Conservation (phyloP, 2,888 invertebrate species). For the Platycheirus rosarum region DNA sequence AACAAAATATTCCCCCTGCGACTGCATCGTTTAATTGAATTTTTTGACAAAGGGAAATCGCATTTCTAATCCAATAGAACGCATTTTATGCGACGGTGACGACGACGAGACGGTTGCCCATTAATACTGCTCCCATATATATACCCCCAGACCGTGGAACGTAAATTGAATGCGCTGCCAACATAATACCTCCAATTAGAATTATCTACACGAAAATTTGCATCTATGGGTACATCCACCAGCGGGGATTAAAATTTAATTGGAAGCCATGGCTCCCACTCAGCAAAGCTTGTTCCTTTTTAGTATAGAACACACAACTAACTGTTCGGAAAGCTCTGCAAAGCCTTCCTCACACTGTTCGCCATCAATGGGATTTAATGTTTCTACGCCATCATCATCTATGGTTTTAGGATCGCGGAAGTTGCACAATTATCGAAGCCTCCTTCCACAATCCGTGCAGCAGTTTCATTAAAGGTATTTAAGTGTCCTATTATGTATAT, state of each 20-base stretch:
- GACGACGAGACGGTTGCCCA: not conserved
- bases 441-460: conserved; percentile 21
- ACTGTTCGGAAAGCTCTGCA: not conserved
- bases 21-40: conserved; percentile 62
- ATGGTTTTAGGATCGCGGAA: conserved; percentile 19
- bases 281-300: not conserved
- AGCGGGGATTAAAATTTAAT: conserved; percentile 68
- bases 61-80: conserved; percentile 64
- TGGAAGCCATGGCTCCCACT: conserved; percentile 51
- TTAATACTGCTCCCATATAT: conserved; percentile 36
- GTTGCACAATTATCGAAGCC: conserved; percentile 54
- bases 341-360: conserved; percentile 12
- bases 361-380: conserved; percentile 36
- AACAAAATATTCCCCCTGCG: conserved; percentile 14
- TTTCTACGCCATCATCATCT: conserved; percentile 10
- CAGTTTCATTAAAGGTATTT: conserved; percentile 63
- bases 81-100: conserved; percentile 33
- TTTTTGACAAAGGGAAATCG: conserved; percentile 67
- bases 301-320: not conserved
- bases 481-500: conserved; percentile 40
- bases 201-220: conserved; percentile 68
- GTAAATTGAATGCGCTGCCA: conserved; percentile 68
- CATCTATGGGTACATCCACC: conserved; percentile 40
- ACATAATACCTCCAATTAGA: conserved; percentile 72
- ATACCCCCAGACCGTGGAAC: conserved; percentile 24